Base-by-base conservation (phyloP, 2,113 vertebrate genomes). In the Pomatorhinus ruficollis region DNA sequence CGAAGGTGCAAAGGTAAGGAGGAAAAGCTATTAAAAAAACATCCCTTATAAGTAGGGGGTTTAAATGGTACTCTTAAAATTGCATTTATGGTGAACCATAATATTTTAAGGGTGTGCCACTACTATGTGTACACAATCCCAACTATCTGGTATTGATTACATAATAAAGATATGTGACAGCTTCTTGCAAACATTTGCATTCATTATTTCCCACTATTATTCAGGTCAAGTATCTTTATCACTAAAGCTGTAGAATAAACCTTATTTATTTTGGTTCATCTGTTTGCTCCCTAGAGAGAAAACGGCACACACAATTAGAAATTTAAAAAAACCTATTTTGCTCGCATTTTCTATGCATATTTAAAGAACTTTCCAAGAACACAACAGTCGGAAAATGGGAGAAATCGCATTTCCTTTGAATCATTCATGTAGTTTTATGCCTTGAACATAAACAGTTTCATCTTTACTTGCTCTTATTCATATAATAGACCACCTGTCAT, bases 231-330 rank as follows among this genome's bases (percentile, higher is more conserved):
- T 59, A 70, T 66, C 71, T 78, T 95, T 94, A 93, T 88, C 65
- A 44, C 33, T 81, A 44, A 93, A 89, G 79, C 60, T 90, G 69
- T 64, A 93, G 72, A 91, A 95, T 86, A 90, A 89, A 83, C 69
- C 59, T 87, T 87, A 85, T 91, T 91, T 88, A 89, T 87, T 95
- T 96, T 74, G 45, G 91, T 90, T 93, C 71, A 92, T 83, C 86
- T 93, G 66, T 63, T 96, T 72, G 25, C 61, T 89, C 70, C 65
- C 80, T 45, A 53, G 72, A 63, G 76, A 95, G 68, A 90, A 95
- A 93, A 60, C 0, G 0, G 61, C 59, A 85, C 23, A 85, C 8
- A 21, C 85, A 90, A 88, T 93, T 66, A 87, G 72, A 87, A 88
- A 81, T 37, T 33, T 40, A 1, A 20, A 69, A 72, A 89, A 82